Evolutionary conservation across 1,140 invertebrate species (phyloP), one percentile per base, ranked within the genome.

Genomic region (Mercenaria mercenaria): DNA sequence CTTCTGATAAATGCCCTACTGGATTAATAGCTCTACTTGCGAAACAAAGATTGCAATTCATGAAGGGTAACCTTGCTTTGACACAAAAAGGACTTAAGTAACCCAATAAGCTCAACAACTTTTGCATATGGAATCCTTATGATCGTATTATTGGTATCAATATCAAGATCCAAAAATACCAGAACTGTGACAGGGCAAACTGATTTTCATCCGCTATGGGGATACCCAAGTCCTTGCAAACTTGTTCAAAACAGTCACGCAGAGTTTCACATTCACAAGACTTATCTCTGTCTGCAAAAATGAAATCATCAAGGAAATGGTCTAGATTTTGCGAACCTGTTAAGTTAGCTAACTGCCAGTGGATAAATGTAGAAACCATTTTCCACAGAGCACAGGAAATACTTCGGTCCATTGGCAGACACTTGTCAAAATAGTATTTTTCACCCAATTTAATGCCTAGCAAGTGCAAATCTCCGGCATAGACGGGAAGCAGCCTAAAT

Each of bases 401-500:
- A 13, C 39, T 47, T 4, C 13, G 72, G 11, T 64, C 82, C 23
- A 84, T 69, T 32, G 61, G 82, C 29, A 84, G 18, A 4, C 56
- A 64, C 56, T 81, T 37, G 18, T 52, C 64, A 37, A 50, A 72
- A 41, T 34, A 80, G 32, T 69, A 89, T 41, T 69, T 61, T 8
- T 29, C 37, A 67, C 67, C 61, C 0, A 83, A 18, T 47, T 52
- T 59, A 4, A 89, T 76, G 15, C 59, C 64, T 23, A 87, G 74
- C 67, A 67, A 34, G 0, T 83, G 74, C 56, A 74, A 79, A 37
- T 64, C 43, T n/a, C n/a, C 79, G 67, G 59, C n/a, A 20, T 26
- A 37, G 6, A 69, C 59, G 82, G 90, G 85, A n/a, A 91, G 20
- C 0, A 85, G 34, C 20, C 82, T 72, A 56, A 91, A 91, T 18